Evolutionary conservation across 1,140 invertebrate species (phyloP).

Genomic region (Bombus superbus): DNA sequence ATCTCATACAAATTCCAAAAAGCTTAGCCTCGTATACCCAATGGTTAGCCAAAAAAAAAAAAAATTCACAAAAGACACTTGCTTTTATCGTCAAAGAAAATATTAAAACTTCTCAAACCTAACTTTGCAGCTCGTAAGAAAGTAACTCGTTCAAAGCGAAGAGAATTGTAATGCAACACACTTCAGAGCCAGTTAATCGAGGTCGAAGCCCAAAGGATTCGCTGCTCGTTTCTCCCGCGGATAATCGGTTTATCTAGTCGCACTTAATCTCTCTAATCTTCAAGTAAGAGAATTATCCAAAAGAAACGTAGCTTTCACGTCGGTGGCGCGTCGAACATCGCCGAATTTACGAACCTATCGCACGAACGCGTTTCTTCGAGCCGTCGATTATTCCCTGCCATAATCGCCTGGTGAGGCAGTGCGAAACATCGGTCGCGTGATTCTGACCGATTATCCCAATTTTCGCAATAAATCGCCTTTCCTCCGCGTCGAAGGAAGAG

Average conservation of each 20-base stretch:
- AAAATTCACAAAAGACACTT: too few species aligned
- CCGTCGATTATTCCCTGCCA: not conserved
- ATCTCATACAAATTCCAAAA: too few species aligned
- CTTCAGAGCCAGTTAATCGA: not conserved
- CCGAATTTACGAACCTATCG: not conserved
- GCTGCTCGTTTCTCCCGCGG: not conserved
- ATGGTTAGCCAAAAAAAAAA: too few species aligned
- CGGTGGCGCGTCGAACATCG: not conserved
- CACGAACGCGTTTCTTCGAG: not conserved
- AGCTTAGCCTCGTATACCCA: too few species aligned
- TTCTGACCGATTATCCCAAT: constrained; percentile 12
- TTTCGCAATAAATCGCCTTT: not conserved
- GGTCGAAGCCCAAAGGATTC: not conserved
- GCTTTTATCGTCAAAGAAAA: not conserved
- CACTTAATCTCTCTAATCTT: not conserved
- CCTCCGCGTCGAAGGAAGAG: not conserved
- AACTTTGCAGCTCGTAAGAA: not conserved
- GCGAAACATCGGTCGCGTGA: not conserved
- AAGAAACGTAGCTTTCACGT: not conserved
- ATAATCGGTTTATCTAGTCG: not conserved
- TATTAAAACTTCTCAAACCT: not conserved
- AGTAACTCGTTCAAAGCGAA: not conserved
- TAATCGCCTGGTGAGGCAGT: not conserved
- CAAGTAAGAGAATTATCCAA: not conserved
- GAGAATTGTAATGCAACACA: not conserved